Evolutionary conservation across 2,113 vertebrate species (phyloP).

Genomic region (Serinus canaria): DNA sequence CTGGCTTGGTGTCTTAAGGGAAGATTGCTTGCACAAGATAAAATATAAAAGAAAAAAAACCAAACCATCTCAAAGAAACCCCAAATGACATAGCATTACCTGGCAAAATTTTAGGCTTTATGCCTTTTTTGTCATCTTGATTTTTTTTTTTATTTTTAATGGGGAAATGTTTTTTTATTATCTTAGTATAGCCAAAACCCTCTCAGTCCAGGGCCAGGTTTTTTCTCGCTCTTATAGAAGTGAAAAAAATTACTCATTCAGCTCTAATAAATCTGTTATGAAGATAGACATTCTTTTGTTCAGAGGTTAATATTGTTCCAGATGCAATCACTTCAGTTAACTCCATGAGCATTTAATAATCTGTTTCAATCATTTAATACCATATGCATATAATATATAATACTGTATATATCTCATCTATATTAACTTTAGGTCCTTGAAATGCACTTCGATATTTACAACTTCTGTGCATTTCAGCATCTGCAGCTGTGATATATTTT

Average conservation of each 20-base stretch:
- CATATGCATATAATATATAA: neutral
- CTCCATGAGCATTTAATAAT: neutral
- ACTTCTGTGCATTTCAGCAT: slow-evolving; percentile 31
- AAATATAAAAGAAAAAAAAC: neutral
- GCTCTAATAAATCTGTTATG: neutral
- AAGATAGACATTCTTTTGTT: neutral
- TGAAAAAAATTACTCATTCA: neutral
- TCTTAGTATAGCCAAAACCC: neutral
- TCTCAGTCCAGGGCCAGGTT: neutral
- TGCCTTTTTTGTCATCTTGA: neutral
- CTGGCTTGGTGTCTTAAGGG: neutral
- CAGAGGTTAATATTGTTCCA: neutral
- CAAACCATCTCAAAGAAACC: neutral
- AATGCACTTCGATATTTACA: neutral
- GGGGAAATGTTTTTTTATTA: neutral
- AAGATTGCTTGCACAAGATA: neutral
- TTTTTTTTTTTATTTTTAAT: neutral
- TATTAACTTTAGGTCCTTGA: slow-evolving; percentile 17
- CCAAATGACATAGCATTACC: neutral
- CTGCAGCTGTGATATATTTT: neutral
- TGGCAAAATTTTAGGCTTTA: neutral
- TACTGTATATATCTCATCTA: neutral
- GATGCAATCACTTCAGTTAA: neutral
- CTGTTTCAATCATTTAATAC: neutral
- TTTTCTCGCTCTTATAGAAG: neutral